Base-by-base conservation (phyloP, 1,140 invertebrate genomes). In the Lepidurus packardi region DNA sequence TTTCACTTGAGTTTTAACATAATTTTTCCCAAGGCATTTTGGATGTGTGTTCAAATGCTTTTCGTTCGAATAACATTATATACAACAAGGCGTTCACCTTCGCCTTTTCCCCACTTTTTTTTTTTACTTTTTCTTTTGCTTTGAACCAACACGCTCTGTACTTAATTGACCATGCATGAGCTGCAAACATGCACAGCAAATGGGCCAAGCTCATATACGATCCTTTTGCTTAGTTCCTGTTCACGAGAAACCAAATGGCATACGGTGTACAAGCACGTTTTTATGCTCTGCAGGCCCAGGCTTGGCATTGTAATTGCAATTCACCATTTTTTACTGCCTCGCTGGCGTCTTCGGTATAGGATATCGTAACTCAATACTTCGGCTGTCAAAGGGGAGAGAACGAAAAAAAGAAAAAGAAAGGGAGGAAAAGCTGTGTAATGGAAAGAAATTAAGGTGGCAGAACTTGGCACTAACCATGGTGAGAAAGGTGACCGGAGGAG, bases 361-460 rank as follows among this genome's bases (percentile, higher is more conserved):
- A n/a, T 65, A 65, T 21, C 53, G 53, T 47, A 65, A 65, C 53
- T 65, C 21, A 65, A 65, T 65, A 65, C 53, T 65, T 7, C 16
- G 21, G 53, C 53, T 65, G 53, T 65, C 53, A 65, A 65, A 65
- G 21, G 53, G 13, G 53, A 21, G 53, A n/a, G 53, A 16, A 21
- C 1, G 21, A 21, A 65, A 65, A 65, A 65, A 65, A 5, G 21
- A 1, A 65, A 16, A 65, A n/a, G 1, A 65, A n/a, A 13, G 16
- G 16, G 13, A 65, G 53, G 16, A 65, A 65, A 65, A 21, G 16
- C 53, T 65, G 10, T 9, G 53, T 65, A 65, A 65, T 65, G 53
- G 53, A 65, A 65, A 65, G 53, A 65, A 65, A 65, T 65, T 65
- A 65, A 65, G 53, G 53, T 65, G 53, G 53, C 53, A 65, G 53